phyloP scores from a whole-genome alignment of 2,888 invertebrate genomes.

The Ennomos quercinarius region DNA sequence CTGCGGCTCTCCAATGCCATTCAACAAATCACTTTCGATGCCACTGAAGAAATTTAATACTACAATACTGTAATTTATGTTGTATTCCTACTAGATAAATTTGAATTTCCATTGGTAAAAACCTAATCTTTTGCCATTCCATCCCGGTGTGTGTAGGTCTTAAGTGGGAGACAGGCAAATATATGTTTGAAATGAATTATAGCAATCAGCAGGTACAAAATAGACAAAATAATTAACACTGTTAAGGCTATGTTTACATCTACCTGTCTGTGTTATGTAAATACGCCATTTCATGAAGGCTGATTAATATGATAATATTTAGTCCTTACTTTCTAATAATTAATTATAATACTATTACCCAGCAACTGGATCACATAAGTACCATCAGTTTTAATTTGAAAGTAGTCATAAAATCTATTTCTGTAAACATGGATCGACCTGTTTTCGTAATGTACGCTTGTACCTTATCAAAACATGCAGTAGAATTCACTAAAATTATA shows the following conservation, averaged over 20 bases:
- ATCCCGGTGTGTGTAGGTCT: no score
- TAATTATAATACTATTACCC: conserved; percentile 3
- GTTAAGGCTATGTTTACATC: conserved; percentile 5
- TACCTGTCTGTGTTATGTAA: conserved; percentile 32
- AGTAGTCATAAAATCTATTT: conserved; percentile 26
- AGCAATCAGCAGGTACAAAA: neutral
- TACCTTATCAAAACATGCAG: neutral
- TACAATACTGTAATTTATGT: no score
- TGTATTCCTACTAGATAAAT: no score
- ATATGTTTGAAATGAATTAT: no score
- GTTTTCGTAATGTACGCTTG: conserved; percentile 13
- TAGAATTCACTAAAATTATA: no score
- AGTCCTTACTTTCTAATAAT: neutral
- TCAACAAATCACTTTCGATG: no score
- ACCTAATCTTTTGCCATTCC: no score
- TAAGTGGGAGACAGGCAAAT: no score
- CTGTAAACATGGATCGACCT: conserved; percentile 15
- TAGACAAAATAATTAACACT: neutral
- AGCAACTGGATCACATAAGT: conserved; percentile 2
- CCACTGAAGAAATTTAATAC: no score
- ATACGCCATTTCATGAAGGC: conserved; percentile 17
- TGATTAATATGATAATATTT: conserved; percentile 16
- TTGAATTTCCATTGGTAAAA: no score
- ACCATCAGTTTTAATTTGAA: neutral
- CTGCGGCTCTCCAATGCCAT: no score